Conservation (phyloP, 2,113 vertebrate genomes). For the Passer montanus region DNA sequence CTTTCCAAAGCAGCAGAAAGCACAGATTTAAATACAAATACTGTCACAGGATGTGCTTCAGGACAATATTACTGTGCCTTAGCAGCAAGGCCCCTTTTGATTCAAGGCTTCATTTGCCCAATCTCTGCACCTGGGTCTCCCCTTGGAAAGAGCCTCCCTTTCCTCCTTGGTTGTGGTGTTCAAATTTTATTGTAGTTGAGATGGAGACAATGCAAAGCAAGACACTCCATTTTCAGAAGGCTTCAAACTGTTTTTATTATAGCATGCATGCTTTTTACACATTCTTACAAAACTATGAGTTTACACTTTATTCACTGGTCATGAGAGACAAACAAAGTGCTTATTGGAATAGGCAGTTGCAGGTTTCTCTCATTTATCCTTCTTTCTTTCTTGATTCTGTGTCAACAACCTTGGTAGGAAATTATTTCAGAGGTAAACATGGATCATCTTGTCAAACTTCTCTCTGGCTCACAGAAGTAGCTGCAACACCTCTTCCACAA, state of each 20-base stretch:
- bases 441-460: not conserved
- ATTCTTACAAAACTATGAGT: not conserved
- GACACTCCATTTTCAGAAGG: not conserved
- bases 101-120: not conserved
- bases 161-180: not conserved
- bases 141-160: not conserved
- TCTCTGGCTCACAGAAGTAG: not conserved
- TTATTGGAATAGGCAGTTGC: not conserved
- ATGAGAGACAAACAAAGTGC: not conserved
- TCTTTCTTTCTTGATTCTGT: not conserved
- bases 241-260: not conserved
- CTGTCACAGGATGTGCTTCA: accelerated
- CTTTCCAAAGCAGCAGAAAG: not conserved
- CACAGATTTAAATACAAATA: not conserved
- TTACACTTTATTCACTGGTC: not conserved
- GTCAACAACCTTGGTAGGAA: not conserved
- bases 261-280: not conserved
- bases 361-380: not conserved
- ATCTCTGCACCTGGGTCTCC: not conserved
- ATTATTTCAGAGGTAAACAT: not conserved
- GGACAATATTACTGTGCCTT: not conserved
- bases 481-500: not conserved
- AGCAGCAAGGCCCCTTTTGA: not conserved
- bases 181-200: not conserved
- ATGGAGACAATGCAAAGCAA: not conserved